phyloP scores from a whole-genome alignment of 2,113 vertebrate species.

The Danio rerio region GRCz12tu NC_133197.1:15099501-15100000 shows the following conservation, averaged over 20 bases:
- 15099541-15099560: neutral
- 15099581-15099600: neutral
- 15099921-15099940: slow-evolving; percentile 61
- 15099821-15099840: neutral
- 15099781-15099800: slow-evolving; percentile 20
- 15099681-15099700: slow-evolving; percentile 39
- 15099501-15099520: neutral
- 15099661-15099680: slow-evolving; percentile 49
- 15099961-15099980: slow-evolving; percentile 61
- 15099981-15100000: slow-evolving; percentile 63
- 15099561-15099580: neutral
- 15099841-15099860: slow-evolving; percentile 50
- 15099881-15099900: slow-evolving; percentile 61
- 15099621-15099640: neutral
- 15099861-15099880: slow-evolving; percentile 61
- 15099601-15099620: neutral
- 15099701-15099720: slow-evolving; percentile 54
- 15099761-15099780: slow-evolving; percentile 17
- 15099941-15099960: slow-evolving; percentile 63
- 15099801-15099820: slow-evolving; percentile 53
- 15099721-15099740: slow-evolving; percentile 32
- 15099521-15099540: no score
- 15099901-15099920: slow-evolving; percentile 64
- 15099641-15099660: neutral
- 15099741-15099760: slow-evolving; percentile 21